Evolutionary conservation across 2,797 vertebrate genomes (phyloP), one percentile per base, ranked within the genome.

Genomic region (Buceros bicornis): DNA sequence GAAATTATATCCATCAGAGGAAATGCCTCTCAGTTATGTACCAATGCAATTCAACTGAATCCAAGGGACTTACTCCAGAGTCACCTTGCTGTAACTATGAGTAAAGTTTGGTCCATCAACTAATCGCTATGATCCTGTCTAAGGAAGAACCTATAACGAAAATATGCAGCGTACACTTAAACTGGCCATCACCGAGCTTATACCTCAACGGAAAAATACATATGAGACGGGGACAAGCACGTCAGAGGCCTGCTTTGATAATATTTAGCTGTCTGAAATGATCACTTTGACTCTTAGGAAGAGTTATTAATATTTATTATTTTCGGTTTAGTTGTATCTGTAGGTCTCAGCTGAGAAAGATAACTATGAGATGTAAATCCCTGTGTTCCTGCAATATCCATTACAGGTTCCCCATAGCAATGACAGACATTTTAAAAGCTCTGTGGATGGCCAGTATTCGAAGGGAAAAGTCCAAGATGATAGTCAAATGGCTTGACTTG

Each of bases 231-330:
- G 31, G n/a, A 57, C 31, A 64, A 69, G 35, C 31, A 50, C 70
- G 76, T 62, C 60, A 82, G 74, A 40, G 73, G 18, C 48, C 45
- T 82, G 18, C 62, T 90, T 93, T 64, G 76, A 2, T 84, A 93
- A 66, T 82, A 79, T 60, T 82, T 89, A 47, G 72, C 80, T 90
- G 77, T 92, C 95, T 95, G 82, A 95, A 91, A 42, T 71, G 70
- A 93, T 95, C 51, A 37, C 60, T 94, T 77, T 93, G 90, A 85
- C 45, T 82, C 33, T 77, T 73, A 77, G 51, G 28, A 88, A 87
- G 67, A 66, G 80, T 77, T 82, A 94, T 91, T 91, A 94, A 91
- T 96, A 95, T 92, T 95, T 94, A 90, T 94, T 95, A 64, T 87
- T 92, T 95, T 35, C 82, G 60, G 93, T 95, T 91, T 56, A 87